These are phyloP conservation scores for Chaetodon trifascialis DNA, from an alignment of 2,113 vertebrate genomes.

Conservation along the genomic window DNA sequence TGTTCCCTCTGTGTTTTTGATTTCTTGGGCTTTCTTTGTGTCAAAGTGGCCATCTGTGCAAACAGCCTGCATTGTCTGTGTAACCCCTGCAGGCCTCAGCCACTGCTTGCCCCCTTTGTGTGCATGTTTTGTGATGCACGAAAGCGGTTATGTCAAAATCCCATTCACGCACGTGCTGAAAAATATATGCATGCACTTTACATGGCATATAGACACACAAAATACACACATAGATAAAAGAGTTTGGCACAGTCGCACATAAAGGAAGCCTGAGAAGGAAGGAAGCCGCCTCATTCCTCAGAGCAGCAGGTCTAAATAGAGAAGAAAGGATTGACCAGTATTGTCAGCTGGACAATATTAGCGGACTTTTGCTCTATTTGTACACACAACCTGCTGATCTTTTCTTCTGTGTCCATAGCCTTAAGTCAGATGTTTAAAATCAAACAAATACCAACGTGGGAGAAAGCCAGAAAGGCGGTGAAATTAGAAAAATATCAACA, in stretches of 20 bases:
- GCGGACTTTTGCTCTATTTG: constrained; percentile 48
- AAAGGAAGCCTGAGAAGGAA: constrained; percentile 55
- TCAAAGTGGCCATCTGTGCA: constrained; percentile 77
- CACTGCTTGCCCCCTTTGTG: constrained; percentile 46
- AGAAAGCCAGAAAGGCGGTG: constrained; percentile 21
- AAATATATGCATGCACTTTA: constrained; percentile 33
- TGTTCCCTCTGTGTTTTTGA: constrained; percentile 42
- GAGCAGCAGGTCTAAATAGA: constrained; percentile 54
- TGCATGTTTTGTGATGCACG: constrained; percentile 34
- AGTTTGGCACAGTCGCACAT: constrained; percentile 31
- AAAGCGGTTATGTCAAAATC: constrained; percentile 48
- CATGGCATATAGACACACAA: not conserved
- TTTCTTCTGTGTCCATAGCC: constrained; percentile 60
- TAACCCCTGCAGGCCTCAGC: constrained; percentile 43
- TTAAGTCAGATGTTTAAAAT: constrained; percentile 39
- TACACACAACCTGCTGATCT: constrained; percentile 59
- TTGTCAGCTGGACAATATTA: constrained; percentile 66
- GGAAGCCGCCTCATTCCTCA: constrained; percentile 58
- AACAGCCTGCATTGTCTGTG: constrained; percentile 61
- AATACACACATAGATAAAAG: constrained; percentile 18
- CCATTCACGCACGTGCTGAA: constrained; percentile 48
- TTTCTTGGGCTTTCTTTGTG: constrained; percentile 63
- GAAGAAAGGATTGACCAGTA: constrained; percentile 60
- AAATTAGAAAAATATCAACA: not conserved
- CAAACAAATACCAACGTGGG: constrained; percentile 45